These are phyloP conservation scores for Clitarchus hookeri DNA, from an alignment of 2,888 invertebrate genomes.

Conservation along the genomic window DNA sequence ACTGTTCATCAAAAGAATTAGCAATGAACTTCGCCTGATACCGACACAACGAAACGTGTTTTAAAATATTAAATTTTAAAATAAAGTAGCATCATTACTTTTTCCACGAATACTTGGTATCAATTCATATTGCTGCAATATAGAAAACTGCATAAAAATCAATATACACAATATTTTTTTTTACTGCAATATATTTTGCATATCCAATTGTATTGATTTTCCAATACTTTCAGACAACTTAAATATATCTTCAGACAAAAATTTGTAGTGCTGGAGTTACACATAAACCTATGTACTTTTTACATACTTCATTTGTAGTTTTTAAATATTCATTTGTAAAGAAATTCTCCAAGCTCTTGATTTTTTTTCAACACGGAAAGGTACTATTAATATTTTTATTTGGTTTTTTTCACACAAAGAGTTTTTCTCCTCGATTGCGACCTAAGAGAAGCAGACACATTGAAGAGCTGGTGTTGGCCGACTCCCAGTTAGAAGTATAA, in stretches of 20 bases:
- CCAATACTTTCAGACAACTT: constrained; percentile 34
- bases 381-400: constrained; percentile 40
- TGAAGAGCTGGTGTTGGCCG: constrained; percentile 37
- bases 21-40: too few species aligned
- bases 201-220: constrained; percentile 37
- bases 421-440: constrained; percentile 38
- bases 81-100: constrained; percentile 43
- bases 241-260: constrained; percentile 41
- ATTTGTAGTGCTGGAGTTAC: constrained; percentile 40
- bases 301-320: constrained; percentile 33
- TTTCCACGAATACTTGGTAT: constrained; percentile 51
- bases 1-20: too few species aligned
- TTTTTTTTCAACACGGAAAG: constrained; percentile 41
- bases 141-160: constrained; percentile 40
- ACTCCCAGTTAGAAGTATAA: constrained; percentile 18
- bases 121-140: constrained; percentile 56
- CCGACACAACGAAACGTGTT: background rate
- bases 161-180: constrained; percentile 38
- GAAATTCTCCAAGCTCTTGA: constrained; percentile 38
- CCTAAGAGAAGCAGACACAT: constrained; percentile 42
- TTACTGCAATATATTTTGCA: constrained; percentile 27
- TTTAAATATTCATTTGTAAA: constrained; percentile 37
- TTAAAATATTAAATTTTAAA: constrained; percentile 43
- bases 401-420: constrained; percentile 30
- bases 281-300: constrained; percentile 39